A percentile compares a stretch with the other conserved stretches of the same genome.
phyloP scores from a whole-genome alignment of 2,113 vertebrate species.

The Blennius ocellaris region DNA sequence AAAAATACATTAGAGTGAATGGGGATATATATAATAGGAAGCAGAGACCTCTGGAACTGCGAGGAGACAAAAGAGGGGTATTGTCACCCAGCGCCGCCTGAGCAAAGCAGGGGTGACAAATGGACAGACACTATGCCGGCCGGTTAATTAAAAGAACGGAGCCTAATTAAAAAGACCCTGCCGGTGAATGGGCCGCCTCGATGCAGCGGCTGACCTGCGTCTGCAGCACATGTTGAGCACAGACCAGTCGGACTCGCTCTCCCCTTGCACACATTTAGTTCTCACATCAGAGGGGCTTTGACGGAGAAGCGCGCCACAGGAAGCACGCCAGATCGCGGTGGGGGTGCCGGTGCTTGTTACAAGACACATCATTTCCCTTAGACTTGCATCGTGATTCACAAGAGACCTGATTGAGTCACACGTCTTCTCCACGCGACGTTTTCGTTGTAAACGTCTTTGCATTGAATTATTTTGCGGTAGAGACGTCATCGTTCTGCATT shows the following conservation, averaged over 20 bases:
- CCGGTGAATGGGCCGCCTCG: constrained; percentile 57
- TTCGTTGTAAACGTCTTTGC: neutral
- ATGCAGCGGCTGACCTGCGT: constrained; percentile 61
- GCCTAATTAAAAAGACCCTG: constrained; percentile 75
- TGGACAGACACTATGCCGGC: constrained; percentile 64
- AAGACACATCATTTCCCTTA: constrained; percentile 49
- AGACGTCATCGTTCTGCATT: no score
- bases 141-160: constrained; percentile 80
- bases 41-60: constrained; percentile 44
- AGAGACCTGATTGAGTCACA: constrained; percentile 38
- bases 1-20: constrained; percentile 54
- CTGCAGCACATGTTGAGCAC: constrained; percentile 45
- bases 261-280: constrained; percentile 40
- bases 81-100: constrained; percentile 34
- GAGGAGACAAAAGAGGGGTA: constrained; percentile 60
- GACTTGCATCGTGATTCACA: constrained; percentile 32
- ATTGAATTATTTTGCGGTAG: neutral
- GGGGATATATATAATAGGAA: constrained; percentile 58
- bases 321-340: constrained; percentile 21
- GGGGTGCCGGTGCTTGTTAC: constrained; percentile 35
- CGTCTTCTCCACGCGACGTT: neutral
- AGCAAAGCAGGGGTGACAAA: constrained; percentile 62
- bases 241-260: constrained; percentile 13
- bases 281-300: constrained; percentile 47
- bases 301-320: constrained; percentile 24